Evolutionary conservation across 2,888 invertebrate species (phyloP).

Genomic region (Sphaeridia pumilis): DNA sequence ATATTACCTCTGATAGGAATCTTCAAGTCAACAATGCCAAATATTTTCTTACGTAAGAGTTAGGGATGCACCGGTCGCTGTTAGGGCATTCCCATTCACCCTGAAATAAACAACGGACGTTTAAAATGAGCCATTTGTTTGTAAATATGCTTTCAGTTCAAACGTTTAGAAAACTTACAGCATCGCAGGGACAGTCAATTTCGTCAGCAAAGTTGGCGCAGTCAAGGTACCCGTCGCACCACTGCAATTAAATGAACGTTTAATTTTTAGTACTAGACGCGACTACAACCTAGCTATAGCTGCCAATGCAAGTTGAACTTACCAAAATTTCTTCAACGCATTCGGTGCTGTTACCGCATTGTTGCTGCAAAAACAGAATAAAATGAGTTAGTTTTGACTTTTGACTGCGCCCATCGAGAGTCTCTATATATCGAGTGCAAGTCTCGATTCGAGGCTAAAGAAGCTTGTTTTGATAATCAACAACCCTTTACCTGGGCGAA

Average conservation of each 20-base stretch:
- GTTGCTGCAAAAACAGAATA: background rate
- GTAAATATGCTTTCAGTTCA: background rate
- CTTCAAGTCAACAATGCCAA: too few relatives aligned
- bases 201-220: background rate
- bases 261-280: background rate
- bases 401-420: too few relatives aligned
- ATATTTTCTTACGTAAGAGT: background rate
- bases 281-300: background rate
- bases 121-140: too few relatives aligned
- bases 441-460: too few relatives aligned
- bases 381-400: too few relatives aligned
- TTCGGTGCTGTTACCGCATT: background rate
- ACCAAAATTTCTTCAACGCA: background rate
- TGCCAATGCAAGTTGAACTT: too few relatives aligned
- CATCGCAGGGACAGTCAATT: background rate
- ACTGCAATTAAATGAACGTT: background rate
- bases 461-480: too few relatives aligned
- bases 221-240: background rate
- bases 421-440: too few relatives aligned
- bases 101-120: too few relatives aligned
- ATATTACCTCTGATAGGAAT: too few relatives aligned
- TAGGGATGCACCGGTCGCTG: background rate
- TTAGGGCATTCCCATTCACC: too few relatives aligned
- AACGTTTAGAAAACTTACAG: background rate
- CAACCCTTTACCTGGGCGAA: background rate